These are phyloP conservation scores for Yponomeuta cagnagella DNA, from an alignment of 2,888 invertebrate species.

Conservation along the genomic window DNA sequence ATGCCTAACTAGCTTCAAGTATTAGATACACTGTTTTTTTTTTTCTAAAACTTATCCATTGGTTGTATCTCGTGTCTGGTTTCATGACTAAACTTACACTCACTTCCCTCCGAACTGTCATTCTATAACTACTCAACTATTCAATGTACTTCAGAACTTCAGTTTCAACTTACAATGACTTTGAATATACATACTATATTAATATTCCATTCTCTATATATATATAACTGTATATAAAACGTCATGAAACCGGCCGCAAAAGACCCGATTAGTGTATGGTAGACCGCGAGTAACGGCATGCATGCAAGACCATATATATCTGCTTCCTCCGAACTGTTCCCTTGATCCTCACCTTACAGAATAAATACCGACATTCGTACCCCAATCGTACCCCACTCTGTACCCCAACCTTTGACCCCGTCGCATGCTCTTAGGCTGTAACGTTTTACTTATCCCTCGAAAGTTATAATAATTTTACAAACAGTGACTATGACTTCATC, in stretches of 20 bases:
- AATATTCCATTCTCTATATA: conserved; percentile 20
- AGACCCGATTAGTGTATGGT: conserved; percentile 36
- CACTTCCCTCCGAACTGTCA: not conserved
- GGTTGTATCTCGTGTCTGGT: conserved; percentile 49
- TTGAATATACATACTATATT: conserved; percentile 28
- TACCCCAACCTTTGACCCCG: conserved; percentile 43
- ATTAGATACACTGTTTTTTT: conserved; percentile 52
- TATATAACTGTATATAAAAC: conserved; percentile 26
- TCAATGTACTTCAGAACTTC: not conserved
- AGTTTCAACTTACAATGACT: conserved; percentile 7
- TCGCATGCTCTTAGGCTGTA: conserved; percentile 73
- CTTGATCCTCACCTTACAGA: conserved; percentile 44
- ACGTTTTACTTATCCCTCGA: conserved; percentile 69
- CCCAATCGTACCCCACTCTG: conserved; percentile 41
- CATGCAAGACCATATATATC: conserved; percentile 51
- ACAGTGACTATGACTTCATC: conserved; percentile 69
- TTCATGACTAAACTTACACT: conserved; percentile 48
- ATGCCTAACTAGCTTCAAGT: conserved; percentile 27
- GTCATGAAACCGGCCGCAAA: conserved; percentile 55
- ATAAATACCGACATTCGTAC: conserved; percentile 24
- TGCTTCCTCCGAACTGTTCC: conserved; percentile 28
- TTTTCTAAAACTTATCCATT: conserved; percentile 45
- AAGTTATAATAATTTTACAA: conserved; percentile 34
- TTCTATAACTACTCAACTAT: conserved; percentile 11
- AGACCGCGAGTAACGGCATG: conserved; percentile 47